phyloP scores from a whole-genome alignment of 2,888 invertebrate species.

The Drosophila testacea region DNA sequence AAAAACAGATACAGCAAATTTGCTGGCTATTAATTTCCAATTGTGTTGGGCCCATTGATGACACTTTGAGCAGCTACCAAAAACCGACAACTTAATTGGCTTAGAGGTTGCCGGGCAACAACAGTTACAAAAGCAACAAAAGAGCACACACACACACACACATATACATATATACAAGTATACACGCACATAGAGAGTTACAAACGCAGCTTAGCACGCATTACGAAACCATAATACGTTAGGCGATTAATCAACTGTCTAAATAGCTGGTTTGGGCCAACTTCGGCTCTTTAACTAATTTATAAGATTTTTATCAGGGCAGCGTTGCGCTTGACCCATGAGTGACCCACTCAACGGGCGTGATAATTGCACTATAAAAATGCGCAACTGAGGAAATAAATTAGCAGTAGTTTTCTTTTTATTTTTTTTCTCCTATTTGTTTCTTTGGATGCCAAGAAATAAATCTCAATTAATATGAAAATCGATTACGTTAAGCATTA shows the following conservation, averaged over 20 bases:
- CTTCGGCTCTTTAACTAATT: conserved; percentile 66
- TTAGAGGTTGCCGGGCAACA: conserved; percentile 55
- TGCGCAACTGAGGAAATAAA: conserved; percentile 70
- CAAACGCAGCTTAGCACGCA: conserved; percentile 55
- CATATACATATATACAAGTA: neutral
- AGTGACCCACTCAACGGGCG: conserved; percentile 51
- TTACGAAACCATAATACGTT: conserved; percentile 70
- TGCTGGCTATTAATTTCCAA: conserved; percentile 72
- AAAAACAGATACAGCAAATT: conserved; percentile 53
- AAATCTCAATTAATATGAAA: conserved; percentile 81
- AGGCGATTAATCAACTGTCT: conserved; percentile 75
- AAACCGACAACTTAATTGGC: conserved; percentile 70
- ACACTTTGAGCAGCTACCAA: conserved; percentile 64
- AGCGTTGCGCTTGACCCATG: conserved; percentile 11
- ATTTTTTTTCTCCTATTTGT: conserved; percentile 10
- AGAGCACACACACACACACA: conserved; percentile 20
- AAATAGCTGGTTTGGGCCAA: conserved; percentile 43
- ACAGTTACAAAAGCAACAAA: conserved; percentile 12
- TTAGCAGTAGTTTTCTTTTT: conserved; percentile 49
- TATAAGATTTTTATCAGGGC: conserved; percentile 70
- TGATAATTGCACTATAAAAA: conserved; percentile 77
- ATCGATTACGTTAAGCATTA: conserved; percentile 72
- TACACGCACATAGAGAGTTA: neutral
- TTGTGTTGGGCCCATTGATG: conserved; percentile 72
- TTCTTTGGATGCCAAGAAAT: conserved; percentile 43